phyloP scores from a whole-genome alignment of 2,797 vertebrate species.

The Cynodonichthys magdalenae region DNA sequence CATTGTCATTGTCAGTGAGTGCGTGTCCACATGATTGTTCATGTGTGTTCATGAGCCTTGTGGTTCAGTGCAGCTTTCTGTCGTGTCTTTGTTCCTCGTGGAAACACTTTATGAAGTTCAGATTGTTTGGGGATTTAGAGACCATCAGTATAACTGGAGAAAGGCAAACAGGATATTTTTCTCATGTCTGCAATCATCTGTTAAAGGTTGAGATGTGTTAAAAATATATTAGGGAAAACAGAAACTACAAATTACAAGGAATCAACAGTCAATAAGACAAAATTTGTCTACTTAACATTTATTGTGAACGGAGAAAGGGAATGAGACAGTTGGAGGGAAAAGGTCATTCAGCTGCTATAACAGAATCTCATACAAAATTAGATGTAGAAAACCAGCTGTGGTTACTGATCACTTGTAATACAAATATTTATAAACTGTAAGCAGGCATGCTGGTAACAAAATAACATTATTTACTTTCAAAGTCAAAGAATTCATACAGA shows the following conservation, averaged over 20 bases:
- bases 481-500: conserved; percentile 14
- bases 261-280: conserved; percentile 40
- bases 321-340: conserved; percentile 17
- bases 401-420: background rate
- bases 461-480: conserved; percentile 29
- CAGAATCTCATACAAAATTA: conserved; percentile 27
- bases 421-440: conserved; percentile 4
- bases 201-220: conserved; percentile 31
- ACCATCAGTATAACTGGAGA: conserved; percentile 65
- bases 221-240: conserved; percentile 9
- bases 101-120: conserved; percentile 69
- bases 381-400: conserved; percentile 23
- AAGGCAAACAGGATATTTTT: conserved; percentile 54
- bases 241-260: conserved; percentile 34
- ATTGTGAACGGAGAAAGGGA: conserved; percentile 33
- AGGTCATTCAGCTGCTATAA: conserved; percentile 31
- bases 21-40: conserved; percentile 7
- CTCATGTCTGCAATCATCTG: conserved; percentile 41
- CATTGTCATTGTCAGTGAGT: conserved; percentile 9
- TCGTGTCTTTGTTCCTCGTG: conserved; percentile 73
- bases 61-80: conserved; percentile 66
- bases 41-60: conserved; percentile 44
- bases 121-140: conserved; percentile 81
- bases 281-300: conserved; percentile 38
- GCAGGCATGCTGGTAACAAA: conserved; percentile 41